A percentile compares a stretch with the other conserved stretches of the same genome.
Conservation (phyloP, 2,113 vertebrate species). For the Sapajus apella region DNA sequence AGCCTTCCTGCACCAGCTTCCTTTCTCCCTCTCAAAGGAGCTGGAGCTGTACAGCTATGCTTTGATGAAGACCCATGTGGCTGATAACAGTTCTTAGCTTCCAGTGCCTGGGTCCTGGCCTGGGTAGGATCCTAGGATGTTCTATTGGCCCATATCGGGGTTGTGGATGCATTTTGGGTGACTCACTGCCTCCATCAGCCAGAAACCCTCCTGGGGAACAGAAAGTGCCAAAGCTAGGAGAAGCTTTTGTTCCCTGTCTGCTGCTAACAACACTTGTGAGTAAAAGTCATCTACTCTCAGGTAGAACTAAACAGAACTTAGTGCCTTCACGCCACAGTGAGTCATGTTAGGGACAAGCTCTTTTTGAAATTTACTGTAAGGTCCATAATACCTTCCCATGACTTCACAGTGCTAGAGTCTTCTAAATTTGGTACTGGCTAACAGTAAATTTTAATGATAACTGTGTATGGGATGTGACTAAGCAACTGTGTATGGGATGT, state of each 20-base stretch:
- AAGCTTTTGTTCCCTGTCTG: background rate
- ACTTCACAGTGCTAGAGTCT: background rate
- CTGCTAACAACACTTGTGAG: background rate
- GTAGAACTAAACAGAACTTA: background rate
- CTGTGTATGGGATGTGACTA: background rate
- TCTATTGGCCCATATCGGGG: background rate
- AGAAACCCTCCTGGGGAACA: constrained; percentile 37
- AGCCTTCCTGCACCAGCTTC: background rate
- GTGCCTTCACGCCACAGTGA: background rate
- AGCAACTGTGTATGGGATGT: background rate
- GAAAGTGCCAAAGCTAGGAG: background rate
- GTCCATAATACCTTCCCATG: background rate
- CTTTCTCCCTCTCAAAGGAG: background rate
- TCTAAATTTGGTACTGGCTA: constrained; percentile 43
- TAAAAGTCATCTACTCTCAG: background rate
- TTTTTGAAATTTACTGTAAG: background rate
- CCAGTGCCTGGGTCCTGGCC: background rate
- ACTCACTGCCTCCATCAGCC: background rate
- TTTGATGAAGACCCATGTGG: background rate
- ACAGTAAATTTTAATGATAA: constrained; percentile 35
- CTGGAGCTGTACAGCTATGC: background rate
- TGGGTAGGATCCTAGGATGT: background rate
- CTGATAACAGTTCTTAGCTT: constrained; percentile 1
- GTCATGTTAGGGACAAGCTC: background rate
- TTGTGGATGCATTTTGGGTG: background rate